A percentile compares a stretch with the other conserved stretches of the same genome.
Evolutionary conservation across 2,113 vertebrate genomes (phyloP).

Genomic region (Brienomyrus longianalis): DNA sequence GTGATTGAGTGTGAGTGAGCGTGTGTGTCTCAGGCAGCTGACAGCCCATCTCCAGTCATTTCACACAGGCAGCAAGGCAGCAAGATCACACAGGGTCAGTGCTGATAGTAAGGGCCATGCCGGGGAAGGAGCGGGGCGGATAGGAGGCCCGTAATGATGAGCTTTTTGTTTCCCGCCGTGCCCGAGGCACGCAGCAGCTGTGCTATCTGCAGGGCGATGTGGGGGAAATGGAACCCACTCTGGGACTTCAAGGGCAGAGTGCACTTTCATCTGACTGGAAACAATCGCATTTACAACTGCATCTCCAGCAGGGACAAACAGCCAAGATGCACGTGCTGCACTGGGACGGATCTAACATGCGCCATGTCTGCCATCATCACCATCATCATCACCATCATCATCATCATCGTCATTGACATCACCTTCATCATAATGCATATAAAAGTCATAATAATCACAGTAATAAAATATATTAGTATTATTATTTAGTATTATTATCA

Average conservation of each 20-base stretch:
- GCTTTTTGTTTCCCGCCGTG: slow-evolving; percentile 51
- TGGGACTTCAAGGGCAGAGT: slow-evolving; percentile 53
- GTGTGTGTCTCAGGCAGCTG: neutral
- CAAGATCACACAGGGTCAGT: slow-evolving; percentile 60
- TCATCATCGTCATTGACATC: neutral
- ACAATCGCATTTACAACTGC: slow-evolving; percentile 56
- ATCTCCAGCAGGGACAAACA: slow-evolving; percentile 42
- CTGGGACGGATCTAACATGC: neutral
- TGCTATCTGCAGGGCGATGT: slow-evolving; percentile 38
- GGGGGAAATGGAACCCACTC: slow-evolving; percentile 59
- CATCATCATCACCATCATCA: neutral
- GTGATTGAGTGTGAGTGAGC: neutral
- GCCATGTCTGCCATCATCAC: neutral
- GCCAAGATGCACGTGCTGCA: slow-evolving; percentile 12
- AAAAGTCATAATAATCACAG: neutral
- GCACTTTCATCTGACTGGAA: slow-evolving; percentile 63
- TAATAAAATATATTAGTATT: neutral
- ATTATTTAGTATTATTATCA: neutral
- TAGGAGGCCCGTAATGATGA: slow-evolving; percentile 38
- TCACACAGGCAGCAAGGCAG: slow-evolving; percentile 48
- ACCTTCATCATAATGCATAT: neutral
- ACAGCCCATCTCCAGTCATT: neutral
- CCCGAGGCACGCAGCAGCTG: slow-evolving; percentile 45
- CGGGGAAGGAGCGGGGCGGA: slow-evolving; percentile 44
- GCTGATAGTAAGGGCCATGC: slow-evolving; percentile 49